Evolutionary conservation across 2,113 vertebrate genomes (phyloP), one percentile per base, ranked within the genome.

Genomic region (Oxygymnocypris stewartii): DNA sequence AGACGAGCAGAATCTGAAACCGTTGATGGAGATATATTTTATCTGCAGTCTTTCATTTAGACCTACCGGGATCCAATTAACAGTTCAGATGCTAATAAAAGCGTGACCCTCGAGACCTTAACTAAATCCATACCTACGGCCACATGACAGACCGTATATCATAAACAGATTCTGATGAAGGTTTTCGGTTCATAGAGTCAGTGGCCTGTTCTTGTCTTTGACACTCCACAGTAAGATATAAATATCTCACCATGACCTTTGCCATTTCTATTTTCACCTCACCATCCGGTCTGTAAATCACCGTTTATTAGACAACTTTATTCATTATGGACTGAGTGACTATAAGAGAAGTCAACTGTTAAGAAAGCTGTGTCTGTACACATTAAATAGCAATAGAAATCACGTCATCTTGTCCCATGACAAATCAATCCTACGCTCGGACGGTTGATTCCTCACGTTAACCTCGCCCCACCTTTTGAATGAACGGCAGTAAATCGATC

Each of bases 401-500:
- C 76, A 63, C 67, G 12, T 44, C 49, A 31, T 54, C 42, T 78
- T 77, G 44, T 78, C 54, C 84, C n/a, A 18, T 51, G 42, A 23
- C 11, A 61, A 37, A 73, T 75, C 51, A 40, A 69, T 59, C 42
- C 37, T 47, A 31, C 28, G 28, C 28, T 54, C 23, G 2, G 6
- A 63, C 0, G 4, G 0, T 57, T 57, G 1, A 18, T 65, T 81
- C 44, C 78, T 73, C 47, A 47, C 12, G n/a, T 44, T 25, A 85
- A 57, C 9, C 20, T 74, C 40, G 0, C 23, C 78, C 37, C 16
- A n/a, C 37, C 47, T 20, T 51, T 54, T 16, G 18, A 71, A 20
- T 42, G 37, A 31, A 59, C 28, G 31, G 85, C 85, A 54, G 79
- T 87, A 76, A 54, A 87, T 87, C 3, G 28, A 61, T 87, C 85